These are phyloP conservation scores for Anolis carolinensis DNA, from an alignment of 2,113 vertebrate genomes.

Conservation along the genomic window DNA sequence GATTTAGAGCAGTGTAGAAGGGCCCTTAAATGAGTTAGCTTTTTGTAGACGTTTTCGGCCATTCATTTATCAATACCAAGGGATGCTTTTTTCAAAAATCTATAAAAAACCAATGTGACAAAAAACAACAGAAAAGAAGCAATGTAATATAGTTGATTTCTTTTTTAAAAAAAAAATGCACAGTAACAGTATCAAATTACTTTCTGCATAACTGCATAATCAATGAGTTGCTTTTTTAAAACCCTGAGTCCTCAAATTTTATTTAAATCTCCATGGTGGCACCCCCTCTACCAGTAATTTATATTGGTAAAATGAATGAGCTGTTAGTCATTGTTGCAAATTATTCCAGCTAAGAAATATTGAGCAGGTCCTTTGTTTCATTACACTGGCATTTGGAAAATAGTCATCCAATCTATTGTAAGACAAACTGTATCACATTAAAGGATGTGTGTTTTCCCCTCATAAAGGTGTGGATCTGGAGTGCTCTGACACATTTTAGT, in stretches of 20 bases:
- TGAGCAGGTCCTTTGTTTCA: conserved; percentile 29
- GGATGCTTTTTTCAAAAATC: too few species aligned
- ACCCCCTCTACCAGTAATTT: neutral
- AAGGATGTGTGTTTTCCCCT: neutral
- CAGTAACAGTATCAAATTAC: too few species aligned
- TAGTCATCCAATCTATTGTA: conserved; percentile 44
- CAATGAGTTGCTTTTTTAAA: neutral
- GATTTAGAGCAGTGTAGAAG: too few species aligned
- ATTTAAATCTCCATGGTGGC: too few species aligned
- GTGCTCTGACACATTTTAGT: conserved; percentile 19
- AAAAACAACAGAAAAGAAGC: too few species aligned
- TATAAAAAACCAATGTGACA: too few species aligned
- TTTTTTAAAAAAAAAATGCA: too few species aligned
- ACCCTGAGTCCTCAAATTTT: neutral
- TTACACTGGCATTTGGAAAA: conserved; percentile 38
- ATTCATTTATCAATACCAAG: too few species aligned
- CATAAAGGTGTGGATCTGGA: conserved; percentile 10
- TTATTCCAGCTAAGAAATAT: conserved; percentile 25
- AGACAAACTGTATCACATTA: neutral
- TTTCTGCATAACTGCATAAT: too few species aligned
- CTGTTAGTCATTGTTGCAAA: conserved; percentile 27
- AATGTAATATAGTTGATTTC: too few species aligned
- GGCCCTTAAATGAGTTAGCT: too few species aligned
- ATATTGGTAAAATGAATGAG: neutral
- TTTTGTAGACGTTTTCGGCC: too few species aligned